Conservation (phyloP, 1,140 invertebrate genomes). For the Meloidogyne exigua region DNA sequence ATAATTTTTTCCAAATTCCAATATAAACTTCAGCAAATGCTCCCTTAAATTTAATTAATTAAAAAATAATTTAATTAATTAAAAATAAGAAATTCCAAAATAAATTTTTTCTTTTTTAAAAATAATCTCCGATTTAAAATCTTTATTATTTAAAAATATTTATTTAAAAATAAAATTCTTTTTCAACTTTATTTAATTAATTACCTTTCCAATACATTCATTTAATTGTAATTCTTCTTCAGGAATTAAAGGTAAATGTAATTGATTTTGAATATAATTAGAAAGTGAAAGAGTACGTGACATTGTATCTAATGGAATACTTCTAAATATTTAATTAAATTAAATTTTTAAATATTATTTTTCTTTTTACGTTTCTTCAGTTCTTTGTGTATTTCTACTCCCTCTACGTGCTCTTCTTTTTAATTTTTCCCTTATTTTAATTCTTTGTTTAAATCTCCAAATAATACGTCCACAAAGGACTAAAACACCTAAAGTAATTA, state of each 20-base stretch:
- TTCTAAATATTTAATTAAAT: slow-evolving; percentile 14
- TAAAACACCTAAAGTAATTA: slow-evolving; percentile 28
- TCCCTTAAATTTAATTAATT: slow-evolving; percentile 31
- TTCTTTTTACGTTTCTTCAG: slow-evolving; percentile 44
- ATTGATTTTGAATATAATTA: slow-evolving; percentile 26
- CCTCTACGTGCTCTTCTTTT: slow-evolving; percentile 24
- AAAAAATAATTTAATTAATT: slow-evolving; percentile 3
- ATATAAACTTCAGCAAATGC: slow-evolving; percentile 49
- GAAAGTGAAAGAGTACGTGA: slow-evolving; percentile 34
- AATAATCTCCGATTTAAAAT: no score
- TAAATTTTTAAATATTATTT: not conserved
- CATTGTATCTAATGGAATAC: slow-evolving; percentile 39
- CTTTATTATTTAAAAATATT: no score
- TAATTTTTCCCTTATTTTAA: slow-evolving; percentile 32
- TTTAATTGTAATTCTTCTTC: slow-evolving; percentile 34
- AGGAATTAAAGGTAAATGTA: slow-evolving; percentile 41
- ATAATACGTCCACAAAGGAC: slow-evolving; percentile 9
- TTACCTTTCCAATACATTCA: slow-evolving; percentile 44
- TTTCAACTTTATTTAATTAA: not conserved
- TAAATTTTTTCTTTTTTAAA: no score
- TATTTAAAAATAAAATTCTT: no score
- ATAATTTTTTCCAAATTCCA: slow-evolving; percentile 32
- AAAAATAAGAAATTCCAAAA: no score
- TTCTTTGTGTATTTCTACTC: slow-evolving; percentile 47
- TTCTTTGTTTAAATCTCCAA: not conserved